Evolutionary conservation across 2,888 invertebrate species (phyloP).

Genomic region (Conops quadrifasciatus): DNA sequence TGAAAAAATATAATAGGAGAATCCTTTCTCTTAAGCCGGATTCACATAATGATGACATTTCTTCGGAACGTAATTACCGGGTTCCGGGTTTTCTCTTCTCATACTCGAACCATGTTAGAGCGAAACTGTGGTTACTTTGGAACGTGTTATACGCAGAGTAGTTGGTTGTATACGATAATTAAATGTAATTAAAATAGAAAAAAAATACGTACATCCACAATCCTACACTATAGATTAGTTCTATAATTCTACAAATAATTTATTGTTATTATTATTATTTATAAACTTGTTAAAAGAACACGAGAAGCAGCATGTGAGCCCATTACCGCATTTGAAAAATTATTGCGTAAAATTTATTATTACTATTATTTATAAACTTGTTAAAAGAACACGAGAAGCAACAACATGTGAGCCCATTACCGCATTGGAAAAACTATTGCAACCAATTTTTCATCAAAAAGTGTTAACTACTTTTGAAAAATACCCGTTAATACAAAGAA

Average conservation of each 20-base stretch:
- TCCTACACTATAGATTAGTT: constrained; percentile 16
- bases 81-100: too few relatives aligned
- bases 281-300: neutral
- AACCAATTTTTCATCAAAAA: neutral
- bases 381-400: neutral
- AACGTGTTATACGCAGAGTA: too few relatives aligned
- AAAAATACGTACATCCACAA: constrained; percentile 7
- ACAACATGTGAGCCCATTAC: constrained; percentile 48
- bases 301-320: constrained; percentile 43
- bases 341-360: neutral
- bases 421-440: constrained; percentile 33
- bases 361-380: neutral
- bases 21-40: too few relatives aligned
- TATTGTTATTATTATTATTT: neutral
- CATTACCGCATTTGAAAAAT: constrained; percentile 43
- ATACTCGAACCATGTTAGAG: too few relatives aligned
- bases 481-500: too few relatives aligned
- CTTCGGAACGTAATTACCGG: too few relatives aligned
- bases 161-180: too few relatives aligned
- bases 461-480: too few relatives aligned
- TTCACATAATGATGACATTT: too few relatives aligned
- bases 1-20: too few relatives aligned
- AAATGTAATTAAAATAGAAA: constrained; percentile 19
- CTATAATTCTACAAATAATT: too few relatives aligned
- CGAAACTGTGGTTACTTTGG: too few relatives aligned